phyloP scores from a whole-genome alignment of 2,113 vertebrate species.

The Menura novaehollandiae region DNA sequence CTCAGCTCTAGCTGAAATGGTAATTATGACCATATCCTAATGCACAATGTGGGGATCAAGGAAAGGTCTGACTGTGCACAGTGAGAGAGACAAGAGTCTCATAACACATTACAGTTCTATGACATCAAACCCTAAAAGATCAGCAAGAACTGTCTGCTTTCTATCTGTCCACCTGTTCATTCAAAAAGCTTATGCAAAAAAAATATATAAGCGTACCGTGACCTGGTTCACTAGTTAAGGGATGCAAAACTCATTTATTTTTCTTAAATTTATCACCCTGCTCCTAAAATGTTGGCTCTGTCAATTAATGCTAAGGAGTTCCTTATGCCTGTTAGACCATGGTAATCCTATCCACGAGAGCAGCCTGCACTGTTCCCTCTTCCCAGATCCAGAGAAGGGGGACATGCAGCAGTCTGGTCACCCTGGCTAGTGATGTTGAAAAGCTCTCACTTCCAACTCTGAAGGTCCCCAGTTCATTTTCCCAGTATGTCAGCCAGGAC shows the following conservation, averaged over 20 bases:
- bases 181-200: neutral
- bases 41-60: neutral
- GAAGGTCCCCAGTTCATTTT: conserved; percentile 58
- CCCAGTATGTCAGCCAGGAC: conserved; percentile 57
- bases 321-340: neutral
- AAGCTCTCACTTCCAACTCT: neutral
- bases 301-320: neutral
- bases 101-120: neutral
- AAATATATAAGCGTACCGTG: neutral
- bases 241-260: neutral
- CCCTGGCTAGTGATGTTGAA: neutral
- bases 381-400: neutral
- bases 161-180: neutral
- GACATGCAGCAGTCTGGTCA: neutral
- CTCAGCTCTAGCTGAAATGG: neutral
- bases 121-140: neutral
- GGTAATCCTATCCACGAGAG: neutral
- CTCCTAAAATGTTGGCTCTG: neutral
- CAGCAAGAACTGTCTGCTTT: neutral
- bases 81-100: neutral
- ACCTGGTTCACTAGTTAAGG: neutral
- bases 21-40: neutral
- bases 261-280: neutral
- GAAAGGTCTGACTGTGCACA: neutral
- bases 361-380: neutral